Percentiles rank a stretch among this genome's conserved stretches.
phyloP scores from a whole-genome alignment of 2,113 vertebrate species.

The Romanogobio albipinnatus region DNA sequence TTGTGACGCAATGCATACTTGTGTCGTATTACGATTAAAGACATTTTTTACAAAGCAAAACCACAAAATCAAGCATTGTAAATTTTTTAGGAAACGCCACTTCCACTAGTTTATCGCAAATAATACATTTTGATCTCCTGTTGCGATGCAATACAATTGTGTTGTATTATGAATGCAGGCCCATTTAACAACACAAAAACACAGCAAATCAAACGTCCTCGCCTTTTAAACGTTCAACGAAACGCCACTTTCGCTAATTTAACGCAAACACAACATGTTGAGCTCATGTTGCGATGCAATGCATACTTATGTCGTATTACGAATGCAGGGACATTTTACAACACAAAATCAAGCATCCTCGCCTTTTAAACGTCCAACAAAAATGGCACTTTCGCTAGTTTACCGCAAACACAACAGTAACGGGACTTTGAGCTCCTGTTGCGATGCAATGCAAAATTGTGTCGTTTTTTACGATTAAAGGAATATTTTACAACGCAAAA shows the following conservation, averaged over 20 bases:
- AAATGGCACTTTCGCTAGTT: no score
- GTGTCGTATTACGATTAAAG: background rate
- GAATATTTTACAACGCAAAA: background rate
- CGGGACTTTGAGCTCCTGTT: background rate
- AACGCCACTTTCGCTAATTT: no score
- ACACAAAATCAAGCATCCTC: background rate
- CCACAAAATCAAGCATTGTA: background rate
- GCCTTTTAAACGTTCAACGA: background rate
- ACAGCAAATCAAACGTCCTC: background rate
- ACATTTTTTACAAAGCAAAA: background rate
- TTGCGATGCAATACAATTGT: background rate
- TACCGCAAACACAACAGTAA: background rate
- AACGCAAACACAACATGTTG: background rate
- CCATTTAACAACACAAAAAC: background rate
- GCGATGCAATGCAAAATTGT: background rate
- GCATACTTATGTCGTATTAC: background rate
- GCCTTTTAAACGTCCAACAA: background rate
- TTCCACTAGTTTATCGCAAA: no score
- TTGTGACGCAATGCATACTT: background rate
- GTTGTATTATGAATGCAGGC: background rate
- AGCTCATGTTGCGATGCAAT: no score
- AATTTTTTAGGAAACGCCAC: background rate
- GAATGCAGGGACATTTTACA: background rate
- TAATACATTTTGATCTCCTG: background rate
- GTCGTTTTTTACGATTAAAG: background rate